A percentile compares a stretch with the other conserved stretches of the same genome.
Conservation (phyloP, 2,797 vertebrate genomes). For the Anguilla obscura region DNA sequence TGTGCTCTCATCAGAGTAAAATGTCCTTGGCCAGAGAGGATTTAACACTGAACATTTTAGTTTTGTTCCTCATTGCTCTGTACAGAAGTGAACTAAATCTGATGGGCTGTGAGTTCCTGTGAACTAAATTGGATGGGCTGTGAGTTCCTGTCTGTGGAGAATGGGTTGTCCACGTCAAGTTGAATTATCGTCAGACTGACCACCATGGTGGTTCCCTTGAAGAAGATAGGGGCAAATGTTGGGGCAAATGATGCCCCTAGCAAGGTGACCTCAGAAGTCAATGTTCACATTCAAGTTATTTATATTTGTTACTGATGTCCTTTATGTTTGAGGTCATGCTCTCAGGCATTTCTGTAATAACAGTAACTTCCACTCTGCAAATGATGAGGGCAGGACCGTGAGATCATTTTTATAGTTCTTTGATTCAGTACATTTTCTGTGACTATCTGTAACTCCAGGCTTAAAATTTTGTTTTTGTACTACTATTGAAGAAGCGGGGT, state of each 20-base stretch:
- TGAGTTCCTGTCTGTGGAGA: neutral
- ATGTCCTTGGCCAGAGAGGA: too few relatives aligned
- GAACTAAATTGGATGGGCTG: neutral
- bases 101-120: neutral
- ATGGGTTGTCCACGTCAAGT: neutral
- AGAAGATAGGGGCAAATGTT: neutral
- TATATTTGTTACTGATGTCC: neutral
- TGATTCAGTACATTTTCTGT: neutral
- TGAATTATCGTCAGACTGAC: neutral
- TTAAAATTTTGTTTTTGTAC: neutral
- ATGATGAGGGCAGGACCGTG: neutral
- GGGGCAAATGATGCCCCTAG: neutral
- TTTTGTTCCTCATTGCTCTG: neutral
- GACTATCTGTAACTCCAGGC: neutral
- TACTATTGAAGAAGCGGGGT: neutral
- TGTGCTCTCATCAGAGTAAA: too few relatives aligned
- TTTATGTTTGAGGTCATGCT: neutral
- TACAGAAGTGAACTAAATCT: neutral
- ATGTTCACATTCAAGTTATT: neutral
- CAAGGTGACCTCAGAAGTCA: neutral
- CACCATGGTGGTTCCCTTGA: slow-evolving; percentile 5
- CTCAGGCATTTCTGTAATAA: neutral
- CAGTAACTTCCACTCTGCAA: neutral
- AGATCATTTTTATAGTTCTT: neutral
- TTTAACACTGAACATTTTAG: neutral